Evolutionary conservation across 1,140 invertebrate genomes (phyloP).

Genomic region (Idris sp.): DNA sequence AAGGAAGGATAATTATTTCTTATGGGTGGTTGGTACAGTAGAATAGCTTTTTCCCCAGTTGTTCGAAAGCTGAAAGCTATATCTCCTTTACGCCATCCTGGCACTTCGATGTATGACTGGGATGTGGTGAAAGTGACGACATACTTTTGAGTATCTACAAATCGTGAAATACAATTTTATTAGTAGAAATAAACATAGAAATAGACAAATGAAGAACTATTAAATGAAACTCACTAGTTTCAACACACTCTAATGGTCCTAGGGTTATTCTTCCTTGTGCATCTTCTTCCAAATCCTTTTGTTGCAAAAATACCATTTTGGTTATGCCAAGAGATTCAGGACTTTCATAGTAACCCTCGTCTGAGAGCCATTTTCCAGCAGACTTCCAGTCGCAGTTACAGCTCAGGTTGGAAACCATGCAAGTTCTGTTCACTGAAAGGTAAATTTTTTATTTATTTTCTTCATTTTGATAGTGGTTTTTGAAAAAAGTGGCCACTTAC

Average conservation of each 20-base stretch:
- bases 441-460: no score
- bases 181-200: conserved; percentile 6
- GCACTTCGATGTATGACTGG: conserved; percentile 93
- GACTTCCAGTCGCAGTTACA: conserved; percentile 90
- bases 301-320: conserved; percentile 92
- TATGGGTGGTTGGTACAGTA: conserved; percentile 93
- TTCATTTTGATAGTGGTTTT: no score
- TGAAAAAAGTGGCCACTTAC: no score
- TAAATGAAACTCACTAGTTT: conserved; percentile 86
- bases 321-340: conserved; percentile 91
- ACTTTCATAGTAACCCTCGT: conserved; percentile 90
- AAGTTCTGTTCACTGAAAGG: conserved; percentile 86
- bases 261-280: conserved; percentile 91
- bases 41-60: conserved; percentile 91
- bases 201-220: no score
- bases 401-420: conserved; percentile 86
- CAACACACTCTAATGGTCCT: conserved; percentile 94
- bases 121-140: conserved; percentile 95
- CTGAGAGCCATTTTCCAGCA: conserved; percentile 90
- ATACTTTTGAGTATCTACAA: conserved; percentile 89
- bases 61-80: conserved; percentile 95
- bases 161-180: not conserved
- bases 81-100: conserved; percentile 93
- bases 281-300: conserved; percentile 87
- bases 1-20: conserved; percentile 92